Base-by-base conservation (phyloP, 1,140 invertebrate species). In the Drosophila nebulosa region DNA sequence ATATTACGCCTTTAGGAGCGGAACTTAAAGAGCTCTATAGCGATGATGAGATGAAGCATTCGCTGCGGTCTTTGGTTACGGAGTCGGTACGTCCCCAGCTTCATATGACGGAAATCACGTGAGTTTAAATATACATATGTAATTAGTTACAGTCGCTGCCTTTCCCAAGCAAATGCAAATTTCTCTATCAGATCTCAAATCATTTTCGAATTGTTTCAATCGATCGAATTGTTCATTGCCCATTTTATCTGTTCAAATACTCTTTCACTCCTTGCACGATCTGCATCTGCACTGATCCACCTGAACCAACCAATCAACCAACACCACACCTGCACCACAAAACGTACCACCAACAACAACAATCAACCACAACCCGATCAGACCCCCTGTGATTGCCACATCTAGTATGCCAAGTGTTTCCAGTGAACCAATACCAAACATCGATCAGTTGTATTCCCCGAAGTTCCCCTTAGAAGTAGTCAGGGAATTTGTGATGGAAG, bases 11-110 rank as follows among this genome's bases (percentile, higher is more conserved):
- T 0, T 90, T 99, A 69, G 96, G 97, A 0, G 93, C 94, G 51
- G 96, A 97, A 76, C 91, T 99, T 55, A 97, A 96, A 89, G 94
- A 96, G 6, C 92, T 98, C 24, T 98, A 99, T 89, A 95, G 96
- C 69, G 94, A 97, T 68, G 93, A 94, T 3, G 95, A 96, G 69
- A 97, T 97, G 95, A 94, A 95, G 2, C 97, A 98, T 92, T 97
- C 97, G 84, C 93, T 97, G 32, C 93, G 96, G 30, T 97, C 95
- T 51, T 93, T 98, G 61, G 94, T 96, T 86, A 97, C 97, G 35
- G 96, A 98, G 81, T 99, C 98, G 16, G 97, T 99, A 42, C 92
- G 96, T 36, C 98, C 98, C 0, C 94, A 96, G 91, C 97, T 99
- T 95, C 96, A 97, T 78, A 98, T 98, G 94, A 97, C 96, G 3